Conservation (phyloP, 53 echinoderm and acorn worm species). For the Patiria pectinifera region DNA sequence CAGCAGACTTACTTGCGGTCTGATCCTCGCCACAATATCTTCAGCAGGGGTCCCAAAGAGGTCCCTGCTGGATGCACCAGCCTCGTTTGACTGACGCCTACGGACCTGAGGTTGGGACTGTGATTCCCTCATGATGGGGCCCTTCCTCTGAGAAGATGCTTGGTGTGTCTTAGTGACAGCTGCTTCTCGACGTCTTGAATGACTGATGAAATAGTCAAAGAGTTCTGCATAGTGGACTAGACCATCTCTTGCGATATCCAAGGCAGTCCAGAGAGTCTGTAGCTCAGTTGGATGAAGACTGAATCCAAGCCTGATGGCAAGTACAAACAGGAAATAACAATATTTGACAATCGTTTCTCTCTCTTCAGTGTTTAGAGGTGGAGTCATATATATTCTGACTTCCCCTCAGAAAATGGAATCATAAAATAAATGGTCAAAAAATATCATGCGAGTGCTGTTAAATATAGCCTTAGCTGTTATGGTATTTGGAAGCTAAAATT, state of each 20-base stretch:
- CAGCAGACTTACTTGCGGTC: slow-evolving; percentile 52
- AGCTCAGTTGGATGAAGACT: slow-evolving; percentile 91
- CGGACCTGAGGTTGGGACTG: slow-evolving; percentile 7
- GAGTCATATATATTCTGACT: no score
- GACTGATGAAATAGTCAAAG: slow-evolving; percentile 84
- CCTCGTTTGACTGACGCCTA: not conserved
- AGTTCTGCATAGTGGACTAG: slow-evolving; percentile 91
- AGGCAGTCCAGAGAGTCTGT: slow-evolving; percentile 84
- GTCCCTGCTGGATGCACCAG: slow-evolving; percentile 8
- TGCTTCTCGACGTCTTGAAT: slow-evolving; percentile 56
- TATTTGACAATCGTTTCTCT: no score
- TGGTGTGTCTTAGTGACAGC: not conserved
- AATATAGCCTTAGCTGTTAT: no score
- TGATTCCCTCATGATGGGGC: slow-evolving; percentile 15
- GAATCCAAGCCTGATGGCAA: slow-evolving; percentile 76
- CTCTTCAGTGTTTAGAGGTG: no score
- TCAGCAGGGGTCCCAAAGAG: slow-evolving; percentile 65
- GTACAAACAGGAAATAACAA: not conserved
- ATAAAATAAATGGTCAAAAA: no score
- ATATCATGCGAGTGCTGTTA: no score
- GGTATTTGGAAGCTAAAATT: no score
- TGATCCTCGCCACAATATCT: slow-evolving; percentile 50
- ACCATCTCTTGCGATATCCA: slow-evolving; percentile 86
- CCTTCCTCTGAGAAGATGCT: not conserved
- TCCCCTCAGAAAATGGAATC: no score